A percentile compares a stretch with the other conserved stretches of the same genome.
These are phyloP conservation scores for Noctua janthina DNA, from an alignment of 2,888 invertebrate species.

Conservation along the genomic window DNA sequence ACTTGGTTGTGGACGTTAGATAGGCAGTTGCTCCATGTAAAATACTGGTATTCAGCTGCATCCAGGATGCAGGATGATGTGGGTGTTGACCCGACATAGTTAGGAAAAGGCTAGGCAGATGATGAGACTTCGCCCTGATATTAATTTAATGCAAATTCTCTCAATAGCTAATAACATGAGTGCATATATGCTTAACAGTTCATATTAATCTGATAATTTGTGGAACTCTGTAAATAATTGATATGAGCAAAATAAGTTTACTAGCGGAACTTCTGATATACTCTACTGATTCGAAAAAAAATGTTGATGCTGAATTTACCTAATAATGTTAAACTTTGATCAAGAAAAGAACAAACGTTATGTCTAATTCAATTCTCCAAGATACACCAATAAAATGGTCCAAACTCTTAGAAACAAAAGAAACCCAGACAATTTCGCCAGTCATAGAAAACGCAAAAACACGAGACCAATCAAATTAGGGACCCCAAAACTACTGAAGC, in stretches of 20 bases:
- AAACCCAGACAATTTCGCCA: conserved; percentile 19
- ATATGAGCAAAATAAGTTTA: background rate
- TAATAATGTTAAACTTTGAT: background rate
- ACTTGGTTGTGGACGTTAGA: no score
- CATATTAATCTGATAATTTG: background rate
- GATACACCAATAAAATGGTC: background rate
- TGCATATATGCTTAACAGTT: background rate
- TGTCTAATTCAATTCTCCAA: conserved; percentile 3
- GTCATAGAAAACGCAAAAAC: conserved; percentile 29
- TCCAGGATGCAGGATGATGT: no score
- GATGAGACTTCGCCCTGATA: no score
- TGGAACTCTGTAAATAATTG: background rate
- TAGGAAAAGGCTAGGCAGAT: no score
- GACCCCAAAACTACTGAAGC: conserved; percentile 32
- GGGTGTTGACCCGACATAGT: no score
- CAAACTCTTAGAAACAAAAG: conserved; percentile 12
- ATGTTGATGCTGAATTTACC: background rate
- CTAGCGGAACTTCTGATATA: background rate
- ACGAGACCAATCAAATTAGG: conserved; percentile 51
- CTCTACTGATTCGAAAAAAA: background rate
- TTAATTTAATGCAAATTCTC: background rate
- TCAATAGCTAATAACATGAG: background rate
- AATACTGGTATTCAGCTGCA: no score
- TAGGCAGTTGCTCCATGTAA: no score
- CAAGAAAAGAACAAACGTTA: background rate